phyloP scores from a whole-genome alignment of 2,888 invertebrate species.

The Busseola fusca region DNA sequence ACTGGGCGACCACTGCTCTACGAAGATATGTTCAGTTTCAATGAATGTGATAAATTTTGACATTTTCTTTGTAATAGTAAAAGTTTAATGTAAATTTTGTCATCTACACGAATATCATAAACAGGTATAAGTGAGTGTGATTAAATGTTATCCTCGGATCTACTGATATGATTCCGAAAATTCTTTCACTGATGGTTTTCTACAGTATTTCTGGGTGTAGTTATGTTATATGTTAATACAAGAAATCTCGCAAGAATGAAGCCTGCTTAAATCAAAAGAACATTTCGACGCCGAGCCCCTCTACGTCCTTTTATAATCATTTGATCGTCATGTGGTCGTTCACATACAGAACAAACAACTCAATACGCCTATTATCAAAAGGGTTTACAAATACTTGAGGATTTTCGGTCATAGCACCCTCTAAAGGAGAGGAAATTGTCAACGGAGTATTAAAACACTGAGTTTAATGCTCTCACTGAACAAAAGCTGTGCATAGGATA shows the following conservation, averaged over 20 bases:
- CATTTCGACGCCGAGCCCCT: neutral
- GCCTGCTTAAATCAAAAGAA: neutral
- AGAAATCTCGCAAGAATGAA: neutral
- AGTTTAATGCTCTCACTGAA: slow-evolving; percentile 27
- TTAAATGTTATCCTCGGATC: neutral
- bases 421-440: slow-evolving; percentile 33
- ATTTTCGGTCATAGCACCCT: slow-evolving; percentile 53
- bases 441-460: slow-evolving; percentile 10
- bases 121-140: neutral
- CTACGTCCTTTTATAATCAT: neutral
- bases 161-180: neutral
- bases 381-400: slow-evolving; percentile 41
- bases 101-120: neutral
- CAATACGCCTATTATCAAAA: slow-evolving; percentile 1
- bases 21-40: neutral
- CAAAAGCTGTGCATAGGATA: neutral
- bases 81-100: neutral
- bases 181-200: neutral
- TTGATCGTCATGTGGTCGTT: slow-evolving; percentile 37
- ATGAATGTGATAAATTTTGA: neutral
- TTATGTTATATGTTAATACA: neutral
- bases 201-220: neutral
- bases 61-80: neutral
- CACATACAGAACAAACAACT: slow-evolving; percentile 32
- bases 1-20: too few species aligned